Conservation (phyloP, 2,888 invertebrate genomes). For the Sepiola atlantica region DNA sequence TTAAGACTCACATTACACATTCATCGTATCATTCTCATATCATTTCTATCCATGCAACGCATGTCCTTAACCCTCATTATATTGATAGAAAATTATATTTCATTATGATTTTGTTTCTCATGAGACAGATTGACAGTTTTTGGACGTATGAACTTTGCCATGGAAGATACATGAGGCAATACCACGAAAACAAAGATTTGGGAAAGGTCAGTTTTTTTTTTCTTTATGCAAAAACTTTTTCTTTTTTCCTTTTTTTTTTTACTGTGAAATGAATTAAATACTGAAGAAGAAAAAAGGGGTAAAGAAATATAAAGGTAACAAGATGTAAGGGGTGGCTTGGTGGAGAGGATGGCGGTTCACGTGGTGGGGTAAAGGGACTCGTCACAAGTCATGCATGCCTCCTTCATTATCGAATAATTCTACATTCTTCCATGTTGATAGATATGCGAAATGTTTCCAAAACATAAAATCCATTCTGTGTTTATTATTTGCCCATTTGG, state of each 20-base stretch:
- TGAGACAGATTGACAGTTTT: conserved; percentile 78
- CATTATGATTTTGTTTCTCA: background rate
- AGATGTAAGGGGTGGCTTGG: no score
- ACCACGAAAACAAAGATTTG: conserved; percentile 95
- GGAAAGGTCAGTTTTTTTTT: conserved; percentile 80
- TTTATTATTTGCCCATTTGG: no score
- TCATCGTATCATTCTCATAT: no score
- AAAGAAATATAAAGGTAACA: background rate
- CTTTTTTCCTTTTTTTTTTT: background rate
- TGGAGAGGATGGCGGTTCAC: background rate
- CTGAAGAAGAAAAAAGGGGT: background rate
- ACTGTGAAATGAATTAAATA: background rate
- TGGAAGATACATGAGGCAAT: conserved; percentile 91
- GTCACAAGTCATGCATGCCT: no score
- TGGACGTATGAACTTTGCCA: conserved; percentile 99
- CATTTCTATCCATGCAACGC: no score
- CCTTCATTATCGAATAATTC: background rate
- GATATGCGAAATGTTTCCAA: background rate
- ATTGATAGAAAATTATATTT: no score
- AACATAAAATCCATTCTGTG: no score
- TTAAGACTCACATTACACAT: no score
- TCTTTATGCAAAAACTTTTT: background rate
- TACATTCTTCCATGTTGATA: background rate
- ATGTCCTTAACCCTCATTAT: background rate
- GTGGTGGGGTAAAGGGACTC: no score